phyloP scores from a whole-genome alignment of 2,888 invertebrate species.

The Hydriomena furcata region DNA sequence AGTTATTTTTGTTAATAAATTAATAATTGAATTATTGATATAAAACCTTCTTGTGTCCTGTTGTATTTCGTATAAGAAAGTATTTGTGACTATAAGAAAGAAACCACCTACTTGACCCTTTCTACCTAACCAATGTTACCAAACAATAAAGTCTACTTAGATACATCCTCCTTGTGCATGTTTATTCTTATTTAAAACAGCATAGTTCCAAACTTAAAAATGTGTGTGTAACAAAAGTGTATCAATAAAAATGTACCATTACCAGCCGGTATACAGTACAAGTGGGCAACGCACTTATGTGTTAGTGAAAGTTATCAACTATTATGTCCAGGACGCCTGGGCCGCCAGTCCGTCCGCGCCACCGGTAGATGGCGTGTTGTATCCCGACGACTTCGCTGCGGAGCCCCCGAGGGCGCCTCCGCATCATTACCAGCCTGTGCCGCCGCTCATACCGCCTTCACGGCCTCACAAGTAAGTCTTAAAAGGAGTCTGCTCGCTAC shows the following conservation, averaged over 20 bases:
- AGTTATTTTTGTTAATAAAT: no score
- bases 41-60: neutral
- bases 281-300: slow-evolving; percentile 13
- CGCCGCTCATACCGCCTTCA: slow-evolving; percentile 72
- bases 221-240: no score
- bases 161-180: no score
- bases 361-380: slow-evolving; percentile 80
- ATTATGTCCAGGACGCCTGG: slow-evolving; percentile 59
- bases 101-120: no score
- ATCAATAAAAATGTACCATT: slow-evolving; percentile 19
- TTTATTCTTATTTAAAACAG: no score
- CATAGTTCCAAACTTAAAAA: no score
- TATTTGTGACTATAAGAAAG: no score
- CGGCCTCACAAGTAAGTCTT: slow-evolving; percentile 51
- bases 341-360: slow-evolving; percentile 67
- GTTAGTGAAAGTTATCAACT: slow-evolving; percentile 11
- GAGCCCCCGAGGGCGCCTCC: slow-evolving; percentile 78
- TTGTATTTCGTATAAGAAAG: no score
- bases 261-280: slow-evolving; percentile 18
- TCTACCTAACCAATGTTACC: no score
- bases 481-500: no score
- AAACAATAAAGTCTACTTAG: no score
- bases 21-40: no score
- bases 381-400: slow-evolving; percentile 85
- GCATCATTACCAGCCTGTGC: slow-evolving; percentile 65